Percentiles rank a stretch among this genome's conserved stretches.
These are phyloP conservation scores for Chrosomus eos DNA, from an alignment of 2,797 vertebrate species.

Conservation along the genomic window DNA sequence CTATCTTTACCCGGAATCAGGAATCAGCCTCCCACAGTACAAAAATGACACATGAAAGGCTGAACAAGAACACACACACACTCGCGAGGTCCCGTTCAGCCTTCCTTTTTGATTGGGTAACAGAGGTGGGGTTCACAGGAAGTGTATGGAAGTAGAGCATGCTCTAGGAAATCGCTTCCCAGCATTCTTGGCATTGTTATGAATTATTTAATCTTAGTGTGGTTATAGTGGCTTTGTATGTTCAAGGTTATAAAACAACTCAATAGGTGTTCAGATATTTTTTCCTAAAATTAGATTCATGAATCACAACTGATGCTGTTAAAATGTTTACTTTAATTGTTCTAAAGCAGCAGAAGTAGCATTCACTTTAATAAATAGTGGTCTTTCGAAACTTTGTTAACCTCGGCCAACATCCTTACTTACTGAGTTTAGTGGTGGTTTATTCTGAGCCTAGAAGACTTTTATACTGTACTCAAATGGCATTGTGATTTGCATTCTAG, in stretches of 20 bases:
- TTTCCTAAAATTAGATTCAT: background rate
- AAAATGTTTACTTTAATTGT: background rate
- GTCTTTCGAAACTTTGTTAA: background rate
- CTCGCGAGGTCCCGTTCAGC: background rate
- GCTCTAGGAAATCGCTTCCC: constrained; percentile 45
- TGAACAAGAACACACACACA: constrained; percentile 10
- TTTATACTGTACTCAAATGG: background rate
- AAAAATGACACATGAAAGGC: constrained; percentile 41
- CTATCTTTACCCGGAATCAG: constrained; percentile 27
- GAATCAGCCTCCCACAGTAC: constrained; percentile 23
- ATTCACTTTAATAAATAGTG: background rate
- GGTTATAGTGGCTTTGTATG: constrained; percentile 16
- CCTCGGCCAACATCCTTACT: background rate
- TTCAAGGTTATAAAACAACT: constrained; percentile 6
- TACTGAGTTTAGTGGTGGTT: background rate
- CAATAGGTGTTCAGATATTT: background rate
- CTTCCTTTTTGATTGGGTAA: constrained; percentile 54
- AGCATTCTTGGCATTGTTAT: constrained; percentile 35
- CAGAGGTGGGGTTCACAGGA: constrained; percentile 44
- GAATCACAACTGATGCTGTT: background rate
- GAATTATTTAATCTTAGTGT: background rate
- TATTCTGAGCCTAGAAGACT: background rate
- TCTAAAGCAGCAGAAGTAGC: background rate
- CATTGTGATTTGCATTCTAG: background rate
- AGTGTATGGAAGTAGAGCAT: constrained; percentile 36